phyloP scores from a whole-genome alignment of 37 sponge, comb jelly and placozoan genomes.

The Cladorhizidae sp. region DNA sequence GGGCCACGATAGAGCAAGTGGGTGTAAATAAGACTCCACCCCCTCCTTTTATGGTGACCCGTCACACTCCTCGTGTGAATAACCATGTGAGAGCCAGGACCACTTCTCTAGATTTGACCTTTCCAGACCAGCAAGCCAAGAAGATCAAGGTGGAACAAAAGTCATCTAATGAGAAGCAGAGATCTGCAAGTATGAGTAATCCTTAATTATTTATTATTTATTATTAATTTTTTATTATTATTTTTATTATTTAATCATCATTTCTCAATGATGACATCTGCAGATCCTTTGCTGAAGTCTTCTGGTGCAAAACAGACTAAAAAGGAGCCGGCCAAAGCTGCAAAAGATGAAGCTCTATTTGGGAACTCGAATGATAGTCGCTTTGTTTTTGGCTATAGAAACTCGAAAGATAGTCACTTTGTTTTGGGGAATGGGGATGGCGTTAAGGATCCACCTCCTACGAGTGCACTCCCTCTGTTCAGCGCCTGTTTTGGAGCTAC shows the following conservation, averaged over 20 bases:
- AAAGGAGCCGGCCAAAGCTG: too few species aligned
- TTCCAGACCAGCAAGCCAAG: conserved; percentile 36
- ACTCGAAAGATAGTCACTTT: too few species aligned
- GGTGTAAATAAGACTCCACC: neutral
- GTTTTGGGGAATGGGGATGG: too few species aligned
- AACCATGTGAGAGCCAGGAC: conserved; percentile 7
- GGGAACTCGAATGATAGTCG: too few species aligned
- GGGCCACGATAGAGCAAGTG: conserved; percentile 34
- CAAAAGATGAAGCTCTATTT: too few species aligned
- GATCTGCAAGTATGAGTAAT: neutral
- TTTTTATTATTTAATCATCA: neutral
- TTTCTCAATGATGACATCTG: neutral
- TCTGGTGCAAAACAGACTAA: neutral
- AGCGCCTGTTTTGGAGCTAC: neutral
- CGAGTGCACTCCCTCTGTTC: neutral
- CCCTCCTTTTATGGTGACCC: conserved; percentile 54
- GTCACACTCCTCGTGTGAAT: conserved; percentile 60
- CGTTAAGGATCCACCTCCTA: neutral
- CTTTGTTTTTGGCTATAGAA: too few species aligned
- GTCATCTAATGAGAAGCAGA: neutral
- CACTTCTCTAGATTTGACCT: neutral
- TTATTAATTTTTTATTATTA: neutral
- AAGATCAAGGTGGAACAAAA: conserved; percentile 53
- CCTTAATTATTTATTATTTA: neutral
- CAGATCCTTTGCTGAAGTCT: neutral